Evolutionary conservation across 2,888 invertebrate genomes (phyloP), one percentile per base, ranked within the genome.

Genomic region (Drosophila formosana): DNA sequence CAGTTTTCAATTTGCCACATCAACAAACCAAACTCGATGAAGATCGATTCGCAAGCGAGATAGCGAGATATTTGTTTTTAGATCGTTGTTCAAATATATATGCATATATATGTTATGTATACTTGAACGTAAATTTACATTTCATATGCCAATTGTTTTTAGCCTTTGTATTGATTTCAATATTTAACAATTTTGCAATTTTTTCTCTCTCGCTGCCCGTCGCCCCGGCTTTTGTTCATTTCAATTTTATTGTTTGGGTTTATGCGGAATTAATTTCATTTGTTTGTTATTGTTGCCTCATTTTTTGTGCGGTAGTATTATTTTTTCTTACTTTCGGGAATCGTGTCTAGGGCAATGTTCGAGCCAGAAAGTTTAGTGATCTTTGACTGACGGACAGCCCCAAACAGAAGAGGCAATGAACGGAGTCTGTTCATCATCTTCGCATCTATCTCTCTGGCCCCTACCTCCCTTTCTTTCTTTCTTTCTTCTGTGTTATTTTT

Each of bases 101-200:
- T 13, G 13, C 2, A 25, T 7, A n/a, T 45, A 26, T 37, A 25
- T 6, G 13, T 52, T 55, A n/a, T 11, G 18, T 18, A 18, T 18
- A 18, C 8, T 45, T 13, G n/a, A 43, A 28, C 4, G 34, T 45
- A 45, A 3, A 45, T 32, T 56, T 46, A 56, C 25, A 25, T 45
- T 34, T 32, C 34, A 11, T 32, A 13, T 23, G 45, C 43, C 55
- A 49, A 43, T 68, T 34, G 32, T 55, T 30, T 60, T 37, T 49
- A 18, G 28, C 4, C 23, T 41, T n/a, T 45, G 43, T 62, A 72
- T 66, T 58, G 82, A 74, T 79, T 78, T 84, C 68, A 76, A 81
- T 78, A 68, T 75, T 84, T 57, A 63, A 56, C 69, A 69, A 77
- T 82, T 87, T 85, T 63, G 72, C 80, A 85, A 75, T 55, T 71